Conservation (phyloP, 1,140 invertebrate genomes). For the Yoshiicerus persimilis region DNA sequence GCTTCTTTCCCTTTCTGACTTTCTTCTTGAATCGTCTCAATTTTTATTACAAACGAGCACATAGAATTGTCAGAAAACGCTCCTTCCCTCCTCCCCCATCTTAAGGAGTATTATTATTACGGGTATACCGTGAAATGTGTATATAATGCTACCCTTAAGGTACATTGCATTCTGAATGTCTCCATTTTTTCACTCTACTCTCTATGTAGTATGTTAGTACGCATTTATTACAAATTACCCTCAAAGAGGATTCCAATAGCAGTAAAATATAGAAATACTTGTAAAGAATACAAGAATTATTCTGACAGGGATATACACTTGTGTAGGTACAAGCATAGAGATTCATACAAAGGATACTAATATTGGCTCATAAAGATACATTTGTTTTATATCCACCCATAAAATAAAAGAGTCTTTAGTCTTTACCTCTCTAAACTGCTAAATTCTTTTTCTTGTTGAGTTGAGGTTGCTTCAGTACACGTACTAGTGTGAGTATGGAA, state of each 20-base stretch:
- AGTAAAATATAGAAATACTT: background rate
- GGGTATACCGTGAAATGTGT: background rate
- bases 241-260: background rate
- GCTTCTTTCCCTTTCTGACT: background rate
- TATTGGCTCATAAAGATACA: background rate
- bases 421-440: background rate
- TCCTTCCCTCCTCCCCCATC: background rate
- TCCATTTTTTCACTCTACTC: background rate
- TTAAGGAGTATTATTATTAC: background rate
- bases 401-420: conserved; percentile 1
- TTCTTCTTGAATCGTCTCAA: background rate
- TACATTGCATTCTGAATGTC: background rate
- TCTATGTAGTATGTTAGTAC: background rate
- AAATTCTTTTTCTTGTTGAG: background rate
- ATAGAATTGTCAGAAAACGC: conserved; percentile 1
- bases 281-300: background rate
- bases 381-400: background rate
- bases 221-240: background rate
- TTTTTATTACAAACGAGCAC: conserved; percentile 18
- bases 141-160: background rate
- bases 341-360: background rate
- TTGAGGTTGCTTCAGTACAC: too few relatives aligned
- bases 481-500: too few relatives aligned
- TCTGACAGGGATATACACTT: background rate
- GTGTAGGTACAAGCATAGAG: too few relatives aligned